Percentiles rank a stretch among this genome's conserved stretches.
phyloP scores from a whole-genome alignment of 64 coral and sea anemone species.

The Trachythela sp. region DNA sequence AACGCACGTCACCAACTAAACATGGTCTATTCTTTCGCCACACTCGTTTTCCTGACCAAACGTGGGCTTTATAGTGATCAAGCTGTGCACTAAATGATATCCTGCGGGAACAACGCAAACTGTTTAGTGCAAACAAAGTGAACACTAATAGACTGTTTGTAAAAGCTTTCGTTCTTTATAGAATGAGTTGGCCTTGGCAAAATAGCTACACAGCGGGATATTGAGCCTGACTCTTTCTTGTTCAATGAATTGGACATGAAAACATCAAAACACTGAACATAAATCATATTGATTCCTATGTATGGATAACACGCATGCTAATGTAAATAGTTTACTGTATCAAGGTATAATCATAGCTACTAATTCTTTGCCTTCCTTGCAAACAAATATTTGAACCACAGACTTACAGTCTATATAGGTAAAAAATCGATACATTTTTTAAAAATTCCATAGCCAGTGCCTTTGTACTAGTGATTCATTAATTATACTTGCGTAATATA shows the following conservation, averaged over 20 bases:
- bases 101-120: slow-evolving; percentile 1
- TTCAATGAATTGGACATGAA: slow-evolving; percentile 5
- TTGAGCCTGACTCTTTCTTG: not conserved
- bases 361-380: no score
- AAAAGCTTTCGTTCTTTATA: slow-evolving; percentile 1
- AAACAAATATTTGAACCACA: no score
- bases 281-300: not conserved
- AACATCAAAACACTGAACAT: not conserved
- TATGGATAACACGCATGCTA: not conserved
- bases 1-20: no score
- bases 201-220: not conserved
- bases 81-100: slow-evolving; percentile 13
- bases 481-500: no score
- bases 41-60: not conserved
- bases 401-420: no score
- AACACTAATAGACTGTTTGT: not conserved
- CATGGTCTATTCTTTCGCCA: no score
- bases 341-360: not conserved
- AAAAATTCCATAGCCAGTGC: no score
- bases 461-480: no score
- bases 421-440: no score
- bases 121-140: slow-evolving; percentile 6
- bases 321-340: not conserved
- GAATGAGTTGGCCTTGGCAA: not conserved
- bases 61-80: not conserved